phyloP scores from a whole-genome alignment of 2,113 vertebrate genomes.

The Rhea americana region DNA sequence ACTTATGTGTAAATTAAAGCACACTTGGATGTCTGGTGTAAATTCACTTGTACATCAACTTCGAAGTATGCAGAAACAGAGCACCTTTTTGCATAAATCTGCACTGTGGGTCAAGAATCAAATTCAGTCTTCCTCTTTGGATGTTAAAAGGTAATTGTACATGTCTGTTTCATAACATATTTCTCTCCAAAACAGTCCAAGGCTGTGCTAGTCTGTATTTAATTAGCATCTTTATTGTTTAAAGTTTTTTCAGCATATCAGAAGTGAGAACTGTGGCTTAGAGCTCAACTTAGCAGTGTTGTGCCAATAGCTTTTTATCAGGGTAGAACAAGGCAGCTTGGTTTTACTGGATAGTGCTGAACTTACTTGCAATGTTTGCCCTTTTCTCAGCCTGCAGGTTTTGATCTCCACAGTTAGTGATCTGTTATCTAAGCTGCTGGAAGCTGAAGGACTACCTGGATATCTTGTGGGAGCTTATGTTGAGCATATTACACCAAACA shows the following conservation, averaged over 20 bases:
- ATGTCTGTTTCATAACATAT: neutral
- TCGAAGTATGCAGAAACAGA: constrained; percentile 72
- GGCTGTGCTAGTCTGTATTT: neutral
- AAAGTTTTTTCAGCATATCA: neutral
- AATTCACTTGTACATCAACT: constrained; percentile 81
- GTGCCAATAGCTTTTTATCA: neutral
- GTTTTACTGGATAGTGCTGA: neutral
- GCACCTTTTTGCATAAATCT: constrained; percentile 82
- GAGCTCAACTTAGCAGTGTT: neutral
- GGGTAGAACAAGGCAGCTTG: neutral
- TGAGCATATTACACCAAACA: constrained; percentile 75
- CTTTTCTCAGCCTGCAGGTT: constrained; percentile 83
- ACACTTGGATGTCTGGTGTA: constrained; percentile 85
- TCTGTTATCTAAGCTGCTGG: constrained; percentile 78
- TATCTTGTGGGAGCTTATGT: constrained; percentile 77
- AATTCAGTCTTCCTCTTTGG: constrained; percentile 80
- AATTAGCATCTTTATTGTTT: neutral
- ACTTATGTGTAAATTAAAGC: constrained; percentile 84
- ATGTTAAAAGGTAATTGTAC: constrained; percentile 84
- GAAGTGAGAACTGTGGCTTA: neutral
- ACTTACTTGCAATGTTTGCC: neutral
- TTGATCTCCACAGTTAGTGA: constrained; percentile 82
- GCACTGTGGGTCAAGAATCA: constrained; percentile 89
- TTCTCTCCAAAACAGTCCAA: neutral
- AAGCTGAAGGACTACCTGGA: constrained; percentile 67